Percentiles rank a stretch among this genome's conserved stretches.
Evolutionary conservation across 2,888 invertebrate genomes (phyloP).

Genomic region (Mycalesis mineus): DNA sequence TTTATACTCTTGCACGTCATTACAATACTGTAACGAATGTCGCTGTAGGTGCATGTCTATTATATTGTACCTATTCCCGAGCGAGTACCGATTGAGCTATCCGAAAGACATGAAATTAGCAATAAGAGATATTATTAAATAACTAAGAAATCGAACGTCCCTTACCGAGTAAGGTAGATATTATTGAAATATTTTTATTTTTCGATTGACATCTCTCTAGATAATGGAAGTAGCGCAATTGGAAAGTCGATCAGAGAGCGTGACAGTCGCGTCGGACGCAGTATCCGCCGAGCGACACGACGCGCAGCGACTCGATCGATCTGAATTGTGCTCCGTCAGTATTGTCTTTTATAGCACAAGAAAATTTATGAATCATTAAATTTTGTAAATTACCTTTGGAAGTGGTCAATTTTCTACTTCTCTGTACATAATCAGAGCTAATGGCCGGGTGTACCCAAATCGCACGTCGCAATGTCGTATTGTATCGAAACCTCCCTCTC

Average conservation of each 20-base stretch:
- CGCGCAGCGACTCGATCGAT: constrained; percentile 22
- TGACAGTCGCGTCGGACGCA: constrained; percentile 19
- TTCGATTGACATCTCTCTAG: constrained; percentile 68
- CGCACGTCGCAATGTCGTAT: constrained; percentile 68
- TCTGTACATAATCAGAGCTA: constrained; percentile 77
- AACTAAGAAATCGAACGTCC: constrained; percentile 78
- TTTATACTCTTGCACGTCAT: constrained; percentile 61
- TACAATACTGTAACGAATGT: constrained; percentile 35
- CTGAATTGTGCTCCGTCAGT: constrained; percentile 51
- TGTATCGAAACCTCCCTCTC: constrained; percentile 42
- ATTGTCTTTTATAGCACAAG: constrained; percentile 70
- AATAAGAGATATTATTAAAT: constrained; percentile 72
- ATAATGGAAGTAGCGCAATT: constrained; percentile 45
- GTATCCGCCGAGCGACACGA: not conserved
- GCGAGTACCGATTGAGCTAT: constrained; percentile 60
- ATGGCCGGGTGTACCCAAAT: constrained; percentile 70
- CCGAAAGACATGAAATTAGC: constrained; percentile 68
- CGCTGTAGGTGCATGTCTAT: constrained; percentile 46
- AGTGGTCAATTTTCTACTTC: constrained; percentile 76
- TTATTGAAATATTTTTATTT: constrained; percentile 70
- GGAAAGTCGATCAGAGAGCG: constrained; percentile 22
- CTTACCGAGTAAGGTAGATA: constrained; percentile 78
- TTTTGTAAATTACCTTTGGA: constrained; percentile 74
- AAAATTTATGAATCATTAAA: constrained; percentile 57
- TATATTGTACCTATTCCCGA: constrained; percentile 36